These are phyloP conservation scores for Callocephalon fimbriatum DNA, from an alignment of 2,113 vertebrate species.

Conservation along the genomic window DNA sequence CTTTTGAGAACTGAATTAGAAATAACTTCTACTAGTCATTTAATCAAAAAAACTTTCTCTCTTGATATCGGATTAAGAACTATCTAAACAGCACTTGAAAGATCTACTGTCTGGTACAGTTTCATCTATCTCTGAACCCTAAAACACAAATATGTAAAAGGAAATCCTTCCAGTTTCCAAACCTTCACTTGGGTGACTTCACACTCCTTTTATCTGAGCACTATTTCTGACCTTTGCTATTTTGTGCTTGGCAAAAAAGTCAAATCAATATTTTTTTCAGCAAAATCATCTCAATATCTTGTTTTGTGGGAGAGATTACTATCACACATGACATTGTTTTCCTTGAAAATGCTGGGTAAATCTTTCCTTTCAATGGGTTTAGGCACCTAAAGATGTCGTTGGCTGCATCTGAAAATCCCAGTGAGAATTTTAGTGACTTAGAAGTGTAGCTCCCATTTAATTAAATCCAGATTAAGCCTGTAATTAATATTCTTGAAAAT, in stretches of 20 bases:
- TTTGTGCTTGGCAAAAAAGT: conserved; percentile 37
- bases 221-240: conserved; percentile 38
- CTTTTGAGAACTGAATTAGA: neutral
- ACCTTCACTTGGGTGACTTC: neutral
- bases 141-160: neutral
- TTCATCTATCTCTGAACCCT: neutral
- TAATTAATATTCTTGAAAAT: neutral
- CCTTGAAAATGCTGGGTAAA: neutral
- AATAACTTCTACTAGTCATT: neutral
- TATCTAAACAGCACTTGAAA: neutral
- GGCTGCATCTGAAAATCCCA: neutral
- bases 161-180: neutral
- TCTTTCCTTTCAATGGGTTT: neutral
- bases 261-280: conserved; percentile 13
- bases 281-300: neutral
- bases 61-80: neutral
- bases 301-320: neutral
- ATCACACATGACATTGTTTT: neutral
- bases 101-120: neutral
- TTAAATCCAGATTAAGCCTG: neutral
- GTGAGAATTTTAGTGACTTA: neutral
- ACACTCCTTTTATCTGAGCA: neutral
- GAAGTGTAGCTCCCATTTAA: neutral
- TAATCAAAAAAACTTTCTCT: neutral
- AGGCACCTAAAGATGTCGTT: neutral